Evolutionary conservation across 2,888 invertebrate genomes (phyloP), one percentile per base, ranked within the genome.

Genomic region (Heliconius hortense): DNA sequence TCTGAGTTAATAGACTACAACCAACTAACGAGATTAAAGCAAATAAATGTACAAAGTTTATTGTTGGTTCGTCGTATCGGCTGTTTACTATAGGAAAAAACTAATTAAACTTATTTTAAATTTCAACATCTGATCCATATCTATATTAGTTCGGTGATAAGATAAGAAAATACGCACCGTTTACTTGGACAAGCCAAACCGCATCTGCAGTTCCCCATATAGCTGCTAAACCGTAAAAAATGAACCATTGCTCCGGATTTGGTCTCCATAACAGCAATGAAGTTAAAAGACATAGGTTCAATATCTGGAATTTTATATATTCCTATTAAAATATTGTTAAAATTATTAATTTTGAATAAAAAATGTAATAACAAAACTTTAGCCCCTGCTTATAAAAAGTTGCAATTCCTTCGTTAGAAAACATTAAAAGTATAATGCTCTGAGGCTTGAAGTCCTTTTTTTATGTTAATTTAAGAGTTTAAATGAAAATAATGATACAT

Each of bases 121-220:
- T 39, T 13, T 39, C 39, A 39, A 39, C 39, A 11, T 39, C 0
- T 13, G 39, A 39, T 39, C 13, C 39, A 13, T 8, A 35, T 35
- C 1, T 35, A 8, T 35, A 35, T n/a, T 8, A 43, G 15, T 15
- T 43, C 43, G 1, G 53, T 21, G 8, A 63, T 35, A 64, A 64
- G 35, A 64, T 0, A n/a, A n/a, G n/a, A 21, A n/a, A 56, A 31
- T 56, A 39, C n/a, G 21, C 87, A 98, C 98, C 97, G 86, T 98
- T 98, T 67, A 98, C 96, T 89, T 98, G 98, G 3, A 98, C 98
- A 79, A 98, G 95, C 97, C 98, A 98, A 73, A 98, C 95, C 0
- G 98, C 98, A 84, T 98, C 98, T 63, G 97, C 97, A 5, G 97
- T 92, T 0, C 98, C 98, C 98, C 98, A 98, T 48, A 97, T 87